Evolutionary conservation across 2,888 invertebrate species (phyloP), one percentile per base, ranked within the genome.

Genomic region (Lasioglossum zephyrum): DNA sequence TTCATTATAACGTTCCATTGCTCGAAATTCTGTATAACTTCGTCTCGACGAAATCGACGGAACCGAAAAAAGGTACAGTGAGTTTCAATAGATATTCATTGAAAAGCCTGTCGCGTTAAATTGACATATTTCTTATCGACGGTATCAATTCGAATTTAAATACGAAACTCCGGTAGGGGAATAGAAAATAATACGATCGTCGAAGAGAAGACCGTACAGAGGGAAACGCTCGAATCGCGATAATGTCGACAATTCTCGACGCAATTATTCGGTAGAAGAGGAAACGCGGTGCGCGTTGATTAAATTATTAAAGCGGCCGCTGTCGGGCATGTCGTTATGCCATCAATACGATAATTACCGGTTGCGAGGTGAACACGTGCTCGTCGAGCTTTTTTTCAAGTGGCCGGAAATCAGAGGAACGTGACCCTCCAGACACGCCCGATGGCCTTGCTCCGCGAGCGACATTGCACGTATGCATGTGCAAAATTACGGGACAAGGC

Each of bases 281-380:
- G 16, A 39, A 70, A 66, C 31, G 84, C 18, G 60, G 60, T 31
- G 22, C 78, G 36, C 73, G 57, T 73, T 79, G 73, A 79, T 76
- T 36, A 69, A 77, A 85, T 85, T 79, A 79, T n/a, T 44, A 41
- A 22, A 16, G 44, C 66, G 4, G 4, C 9, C 16, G 16, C 16
- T 13, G 36, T n/a, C 13, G 36, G 41, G 22, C 18, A 57, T 6
- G 85, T 49, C 73, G 77, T 80, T 76, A 76, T 79, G 47, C 41
- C 66, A 77, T 85, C 85, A 60, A 80, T 80, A 77, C 77, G 82
- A 78, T 76, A 85, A 86, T 80, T 86, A 63, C 81, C 66, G 77
- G 80, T 31, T 57, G 60, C 41, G 69, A 70, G 76, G n/a, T 79
- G 69, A 57, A 72, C 80, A 74, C 77, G 60, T 85, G 47, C 80